Evolutionary conservation across 2,113 vertebrate species (phyloP).

Genomic region (Dascyllus trimaculatus): DNA sequence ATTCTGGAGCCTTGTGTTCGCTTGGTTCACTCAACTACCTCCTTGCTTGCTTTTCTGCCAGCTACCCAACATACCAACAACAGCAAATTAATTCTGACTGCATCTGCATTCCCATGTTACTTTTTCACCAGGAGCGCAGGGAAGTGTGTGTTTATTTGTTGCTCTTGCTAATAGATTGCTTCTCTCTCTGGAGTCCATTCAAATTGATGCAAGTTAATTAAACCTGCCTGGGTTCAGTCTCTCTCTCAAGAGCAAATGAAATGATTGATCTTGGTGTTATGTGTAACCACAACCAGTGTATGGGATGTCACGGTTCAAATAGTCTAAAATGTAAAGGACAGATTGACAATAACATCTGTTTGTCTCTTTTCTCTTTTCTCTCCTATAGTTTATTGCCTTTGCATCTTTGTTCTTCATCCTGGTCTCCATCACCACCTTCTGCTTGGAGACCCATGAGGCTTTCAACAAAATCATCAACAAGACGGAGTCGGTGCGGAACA

Average conservation of each 20-base stretch:
- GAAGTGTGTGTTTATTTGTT: conserved; percentile 53
- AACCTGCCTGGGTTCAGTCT: conserved; percentile 38
- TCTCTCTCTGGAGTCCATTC: conserved; percentile 52
- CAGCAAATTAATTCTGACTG: conserved; percentile 34
- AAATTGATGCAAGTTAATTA: conserved; percentile 64
- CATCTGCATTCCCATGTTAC: conserved; percentile 36
- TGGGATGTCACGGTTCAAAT: background rate
- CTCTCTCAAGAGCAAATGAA: conserved; percentile 28
- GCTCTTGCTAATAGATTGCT: conserved; percentile 60
- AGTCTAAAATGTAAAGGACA: background rate
- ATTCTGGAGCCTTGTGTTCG: background rate
- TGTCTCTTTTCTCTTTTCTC: conserved; percentile 47
- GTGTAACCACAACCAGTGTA: background rate
- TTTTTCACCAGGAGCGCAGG: conserved; percentile 13
- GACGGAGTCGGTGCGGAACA: conserved; percentile 89
- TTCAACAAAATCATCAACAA: conserved; percentile 99
- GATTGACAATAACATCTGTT: background rate
- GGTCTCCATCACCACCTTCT: conserved; percentile 99
- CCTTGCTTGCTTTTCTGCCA: background rate
- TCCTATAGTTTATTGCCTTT: conserved; percentile 94
- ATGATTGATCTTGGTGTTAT: conserved; percentile 7
- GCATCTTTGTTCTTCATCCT: conserved; percentile 99
- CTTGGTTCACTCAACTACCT: background rate
- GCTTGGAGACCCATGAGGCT: conserved; percentile 97
- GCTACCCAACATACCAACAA: background rate